Evolutionary conservation across 1,140 invertebrate genomes (phyloP).

Genomic region (Musca domestica): DNA sequence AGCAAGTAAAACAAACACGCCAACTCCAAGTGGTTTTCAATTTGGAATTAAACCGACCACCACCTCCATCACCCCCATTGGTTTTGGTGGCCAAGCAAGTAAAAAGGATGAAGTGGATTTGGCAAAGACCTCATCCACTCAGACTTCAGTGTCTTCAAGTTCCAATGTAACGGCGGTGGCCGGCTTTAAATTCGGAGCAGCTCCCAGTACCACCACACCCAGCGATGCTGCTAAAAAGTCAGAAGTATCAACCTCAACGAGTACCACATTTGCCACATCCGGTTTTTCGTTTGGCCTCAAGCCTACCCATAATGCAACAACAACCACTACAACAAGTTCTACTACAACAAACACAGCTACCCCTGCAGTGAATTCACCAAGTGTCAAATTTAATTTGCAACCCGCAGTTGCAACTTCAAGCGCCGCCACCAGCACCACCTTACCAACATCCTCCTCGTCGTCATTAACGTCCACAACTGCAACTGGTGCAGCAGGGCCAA

Average conservation of each 20-base stretch:
- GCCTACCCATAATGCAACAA: no score
- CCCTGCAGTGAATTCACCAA: not conserved
- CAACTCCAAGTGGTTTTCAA: conserved; percentile 8
- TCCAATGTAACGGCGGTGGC: conserved; percentile 23
- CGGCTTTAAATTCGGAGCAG: conserved; percentile 15
- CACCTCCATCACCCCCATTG: not conserved
- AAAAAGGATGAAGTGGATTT: conserved; percentile 19
- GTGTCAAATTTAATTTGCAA: conserved; percentile 12
- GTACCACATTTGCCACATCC: not conserved
- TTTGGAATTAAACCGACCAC: conserved; percentile 23
- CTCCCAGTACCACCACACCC: not conserved
- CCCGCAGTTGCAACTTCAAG: not conserved
- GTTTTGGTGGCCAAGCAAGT: conserved; percentile 1
- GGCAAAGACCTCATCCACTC: not conserved
- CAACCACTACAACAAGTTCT: conserved; percentile 12
- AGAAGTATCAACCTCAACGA: not conserved
- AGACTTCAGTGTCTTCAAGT: conserved; percentile 10
- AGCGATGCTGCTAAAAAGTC: conserved; percentile 8
- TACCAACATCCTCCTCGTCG: no score
- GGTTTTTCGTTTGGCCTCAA: conserved; percentile 18
- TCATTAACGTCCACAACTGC: conserved; percentile 9
- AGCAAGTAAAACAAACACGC: conserved; percentile 5
- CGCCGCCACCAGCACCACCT: conserved; percentile 8
- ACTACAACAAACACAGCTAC: not conserved
- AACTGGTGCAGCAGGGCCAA: conserved; percentile 16